Evolutionary conservation across 1,140 invertebrate genomes (phyloP), one percentile per base, ranked within the genome.

Genomic region (Rhyzopertha dominica): DNA sequence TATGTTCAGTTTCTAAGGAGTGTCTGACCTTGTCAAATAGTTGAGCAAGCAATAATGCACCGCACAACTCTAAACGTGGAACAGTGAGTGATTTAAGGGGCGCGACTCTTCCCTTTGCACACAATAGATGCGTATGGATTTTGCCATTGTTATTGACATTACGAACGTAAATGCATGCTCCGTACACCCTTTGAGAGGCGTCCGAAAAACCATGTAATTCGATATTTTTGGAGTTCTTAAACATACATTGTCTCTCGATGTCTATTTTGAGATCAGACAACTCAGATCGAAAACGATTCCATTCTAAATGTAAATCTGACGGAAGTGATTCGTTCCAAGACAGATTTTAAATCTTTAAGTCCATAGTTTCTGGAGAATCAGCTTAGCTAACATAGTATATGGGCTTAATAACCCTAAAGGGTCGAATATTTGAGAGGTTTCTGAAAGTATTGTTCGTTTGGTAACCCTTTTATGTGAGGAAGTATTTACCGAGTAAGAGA

Each of bases 301-400:
- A 36, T 10, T 58, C 17, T 23, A 16, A 24, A 24, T 16, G 13
- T 3, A 56, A 22, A 12, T 59, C 28, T 13, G 19, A 9, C 14
- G 63, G 55, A 8, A 71, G 46, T 18, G 47, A 35, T 18, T 66
- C 61, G 47, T 74, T 70, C 70, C 71, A 74, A 35, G 55, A 59
- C 8, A n/a, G n/a, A n/a, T n/a, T n/a, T n/a, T n/a, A n/a, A 67
- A 5, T 22, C 61, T 54, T 23, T 16, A 17, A 36, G 49, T 18
- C 68, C 70, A 71, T 9, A 73, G 24, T 40, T 61, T 31, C 59
- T 74, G 72, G 8, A 74, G 36, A 4, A 73, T 42, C 4, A 68
- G 54, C 55, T 74, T 74, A 14, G 57, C 55, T 10, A 39, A 42
- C 5, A 70, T 54, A 10, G 60, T 59, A 8, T 66, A 25, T 17